Evolutionary conservation across 1,140 invertebrate genomes (phyloP).

Genomic region (Theocolax elegans): DNA sequence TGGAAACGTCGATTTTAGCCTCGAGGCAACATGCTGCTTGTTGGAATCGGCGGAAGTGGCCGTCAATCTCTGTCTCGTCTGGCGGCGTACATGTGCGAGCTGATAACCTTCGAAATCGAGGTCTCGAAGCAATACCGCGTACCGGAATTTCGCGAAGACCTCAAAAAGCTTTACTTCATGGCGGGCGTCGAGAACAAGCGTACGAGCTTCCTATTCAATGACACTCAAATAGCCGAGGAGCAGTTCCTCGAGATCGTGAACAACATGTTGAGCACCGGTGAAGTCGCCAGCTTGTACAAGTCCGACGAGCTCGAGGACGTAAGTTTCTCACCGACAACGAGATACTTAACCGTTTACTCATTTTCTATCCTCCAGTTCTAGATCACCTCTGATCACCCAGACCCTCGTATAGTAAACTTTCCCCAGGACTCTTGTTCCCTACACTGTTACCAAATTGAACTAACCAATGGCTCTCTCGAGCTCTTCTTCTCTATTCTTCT

Average conservation of each 20-base stretch:
- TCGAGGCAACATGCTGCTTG: constrained; percentile 82
- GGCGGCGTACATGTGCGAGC: constrained; percentile 82
- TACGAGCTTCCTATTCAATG: constrained; percentile 84
- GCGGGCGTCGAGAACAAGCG: constrained; percentile 80
- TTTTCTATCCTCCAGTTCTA: not conserved
- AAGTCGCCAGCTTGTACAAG: constrained; percentile 86
- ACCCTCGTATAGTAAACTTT: not conserved
- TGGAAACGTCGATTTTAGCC: constrained; percentile 65
- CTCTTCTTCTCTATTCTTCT: too few relatives aligned
- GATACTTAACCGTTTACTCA: constrained; percentile 1
- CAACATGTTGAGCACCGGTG: constrained; percentile 86
- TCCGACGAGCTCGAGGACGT: constrained; percentile 86
- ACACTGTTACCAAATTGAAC: too few relatives aligned
- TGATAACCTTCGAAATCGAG: constrained; percentile 80
- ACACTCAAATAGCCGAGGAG: constrained; percentile 84
- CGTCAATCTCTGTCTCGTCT: constrained; percentile 81
- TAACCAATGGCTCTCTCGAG: too few relatives aligned
- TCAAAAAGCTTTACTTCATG: constrained; percentile 79
- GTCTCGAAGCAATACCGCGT: constrained; percentile 81
- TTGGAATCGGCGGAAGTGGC: constrained; percentile 89
- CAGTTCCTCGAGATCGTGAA: constrained; percentile 89
- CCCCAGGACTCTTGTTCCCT: too few relatives aligned
- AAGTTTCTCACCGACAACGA: constrained; percentile 50
- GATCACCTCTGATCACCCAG: not conserved
- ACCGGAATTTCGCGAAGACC: constrained; percentile 83